Percentiles rank a stretch among this genome's conserved stretches.
Conservation (phyloP, 2,797 vertebrate species). For the Geotrypetes seraphini region DNA sequence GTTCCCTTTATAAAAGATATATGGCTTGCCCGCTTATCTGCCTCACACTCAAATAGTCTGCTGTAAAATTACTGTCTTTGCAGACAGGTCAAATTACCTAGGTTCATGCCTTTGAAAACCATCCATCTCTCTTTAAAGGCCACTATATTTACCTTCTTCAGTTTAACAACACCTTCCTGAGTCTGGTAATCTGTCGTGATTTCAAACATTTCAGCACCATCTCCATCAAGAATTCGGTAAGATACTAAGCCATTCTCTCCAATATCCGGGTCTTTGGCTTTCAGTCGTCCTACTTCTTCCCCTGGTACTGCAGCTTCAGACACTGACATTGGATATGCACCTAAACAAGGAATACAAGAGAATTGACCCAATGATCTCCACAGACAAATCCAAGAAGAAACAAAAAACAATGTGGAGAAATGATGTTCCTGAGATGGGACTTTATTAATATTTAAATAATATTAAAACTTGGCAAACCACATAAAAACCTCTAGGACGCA, state of each 20-base stretch:
- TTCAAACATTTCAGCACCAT: conserved; percentile 78
- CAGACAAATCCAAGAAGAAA: no score
- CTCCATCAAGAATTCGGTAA: conserved; percentile 83
- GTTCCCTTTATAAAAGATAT: no score
- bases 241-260: conserved; percentile 87
- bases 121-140: neutral
- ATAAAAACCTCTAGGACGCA: conserved; percentile 2
- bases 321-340: conserved; percentile 81
- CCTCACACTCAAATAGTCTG: no score
- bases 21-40: no score
- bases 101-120: no score
- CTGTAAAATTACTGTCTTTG: no score
- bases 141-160: conserved; percentile 75
- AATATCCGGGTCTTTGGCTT: conserved; percentile 88
- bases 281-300: conserved; percentile 75
- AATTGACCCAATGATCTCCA: no score
- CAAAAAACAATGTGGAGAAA: no score
- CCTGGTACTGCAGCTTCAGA: conserved; percentile 73
- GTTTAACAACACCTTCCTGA: conserved; percentile 87
- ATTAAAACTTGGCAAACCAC: no score
- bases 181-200: conserved; percentile 87
- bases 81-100: no score
- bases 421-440: no score
- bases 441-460: conserved; percentile 17
- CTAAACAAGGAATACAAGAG: no score